Conservation (phyloP, 2,113 vertebrate species). For the Bucco capensis region DNA sequence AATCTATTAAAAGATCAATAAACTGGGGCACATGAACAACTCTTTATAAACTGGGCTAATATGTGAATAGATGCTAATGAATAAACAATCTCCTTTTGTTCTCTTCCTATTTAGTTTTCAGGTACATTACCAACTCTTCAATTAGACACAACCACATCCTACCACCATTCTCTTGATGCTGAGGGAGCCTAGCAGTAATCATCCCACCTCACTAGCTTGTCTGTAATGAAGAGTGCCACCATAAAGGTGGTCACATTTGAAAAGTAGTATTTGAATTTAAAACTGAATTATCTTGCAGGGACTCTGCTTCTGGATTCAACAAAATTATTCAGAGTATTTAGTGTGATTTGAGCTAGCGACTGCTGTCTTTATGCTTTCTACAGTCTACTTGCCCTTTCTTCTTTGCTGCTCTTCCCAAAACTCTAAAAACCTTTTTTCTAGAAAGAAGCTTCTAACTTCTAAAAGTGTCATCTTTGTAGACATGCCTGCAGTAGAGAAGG, state of each 20-base stretch:
- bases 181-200: not conserved
- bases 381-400: rapidly evolving
- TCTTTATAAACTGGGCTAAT: not conserved
- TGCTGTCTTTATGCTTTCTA: not conserved
- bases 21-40: not conserved
- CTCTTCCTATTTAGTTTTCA: not conserved
- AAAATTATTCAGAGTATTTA: not conserved
- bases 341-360: not conserved
- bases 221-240: not conserved
- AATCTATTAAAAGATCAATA: not conserved
- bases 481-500: not conserved
- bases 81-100: not conserved
- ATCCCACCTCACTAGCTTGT: not conserved
- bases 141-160: not conserved
- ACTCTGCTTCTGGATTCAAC: not conserved
- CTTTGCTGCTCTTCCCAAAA: not conserved
- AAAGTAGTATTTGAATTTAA: not conserved
- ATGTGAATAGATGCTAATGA: not conserved
- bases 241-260: not conserved
- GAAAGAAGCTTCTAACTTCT: not conserved
- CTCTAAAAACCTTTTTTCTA: not conserved
- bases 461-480: not conserved
- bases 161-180: not conserved
- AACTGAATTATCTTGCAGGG: not conserved
- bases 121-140: not conserved